Conservation (phyloP, 2,888 invertebrate genomes). For the Drosophila maculinotata region DNA sequence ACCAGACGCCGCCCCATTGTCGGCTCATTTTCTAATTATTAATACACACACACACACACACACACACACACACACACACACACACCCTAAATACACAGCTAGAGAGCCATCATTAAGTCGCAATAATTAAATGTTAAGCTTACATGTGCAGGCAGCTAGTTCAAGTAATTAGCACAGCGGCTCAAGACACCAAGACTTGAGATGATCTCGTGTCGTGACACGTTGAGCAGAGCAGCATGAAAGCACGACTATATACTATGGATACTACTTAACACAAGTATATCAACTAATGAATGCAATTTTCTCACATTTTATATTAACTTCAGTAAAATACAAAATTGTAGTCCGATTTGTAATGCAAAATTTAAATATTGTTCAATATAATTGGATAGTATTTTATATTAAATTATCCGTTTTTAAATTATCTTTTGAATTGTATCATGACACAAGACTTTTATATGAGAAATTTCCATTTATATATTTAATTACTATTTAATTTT, state of each 20-base stretch:
- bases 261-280: too few relatives aligned
- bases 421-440: background rate
- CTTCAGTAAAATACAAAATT: too few relatives aligned
- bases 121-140: constrained; percentile 81
- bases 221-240: background rate
- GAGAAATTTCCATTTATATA: too few relatives aligned
- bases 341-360: too few relatives aligned
- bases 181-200: constrained; percentile 25
- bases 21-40: constrained; percentile 76
- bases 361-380: too few relatives aligned
- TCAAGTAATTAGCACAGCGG: constrained; percentile 77
- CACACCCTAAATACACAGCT: constrained; percentile 29
- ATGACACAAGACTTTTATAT: background rate
- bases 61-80: constrained; percentile 1
- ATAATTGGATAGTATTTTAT: too few relatives aligned
- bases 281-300: too few relatives aligned
- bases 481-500: background rate
- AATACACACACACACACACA: constrained; percentile 56
- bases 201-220: constrained; percentile 12
- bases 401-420: too few relatives aligned
- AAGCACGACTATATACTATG: too few relatives aligned
- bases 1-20: constrained; percentile 57
- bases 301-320: too few relatives aligned
- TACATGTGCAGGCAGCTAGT: constrained; percentile 76
- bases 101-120: constrained; percentile 77